phyloP scores from a whole-genome alignment of 2,888 invertebrate genomes.

The Alviniconcha strummeri region DNA sequence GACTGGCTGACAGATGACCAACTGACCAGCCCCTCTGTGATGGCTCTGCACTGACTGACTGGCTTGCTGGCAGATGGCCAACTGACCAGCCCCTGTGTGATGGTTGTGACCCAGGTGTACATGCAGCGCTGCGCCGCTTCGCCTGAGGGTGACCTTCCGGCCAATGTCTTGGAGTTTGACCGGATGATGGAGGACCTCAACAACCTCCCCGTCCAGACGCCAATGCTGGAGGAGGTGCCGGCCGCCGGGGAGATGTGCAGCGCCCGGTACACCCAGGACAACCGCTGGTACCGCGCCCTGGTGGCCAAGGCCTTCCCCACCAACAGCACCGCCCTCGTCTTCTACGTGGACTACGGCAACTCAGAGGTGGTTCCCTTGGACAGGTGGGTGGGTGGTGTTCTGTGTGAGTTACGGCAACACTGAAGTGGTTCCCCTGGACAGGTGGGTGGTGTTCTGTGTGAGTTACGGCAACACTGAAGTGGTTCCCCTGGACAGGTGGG shows the following conservation, averaged over 20 bases:
- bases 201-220: conserved; percentile 20
- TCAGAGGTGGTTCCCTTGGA: conserved; percentile 32
- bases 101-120: background rate
- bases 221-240: conserved; percentile 29
- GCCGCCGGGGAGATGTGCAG: conserved; percentile 34
- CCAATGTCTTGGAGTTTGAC: conserved; percentile 23
- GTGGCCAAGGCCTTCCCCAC: conserved; percentile 75
- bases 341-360: conserved; percentile 78
- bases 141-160: background rate
- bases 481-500: conserved; percentile 17
- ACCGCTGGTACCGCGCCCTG: conserved; percentile 82
- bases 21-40: too few species aligned
- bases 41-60: too few species aligned
- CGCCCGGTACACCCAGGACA: conserved; percentile 79
- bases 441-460: conserved; percentile 76
- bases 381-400: background rate
- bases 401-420: conserved; percentile 73
- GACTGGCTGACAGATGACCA: too few species aligned
- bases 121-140: conserved; percentile 7
- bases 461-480: conserved; percentile 73
- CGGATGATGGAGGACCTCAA: conserved; percentile 28
- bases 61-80: background rate
- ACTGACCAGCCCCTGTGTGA: background rate
- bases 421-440: conserved; percentile 31
- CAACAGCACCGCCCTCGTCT: conserved; percentile 75